Percentiles rank a stretch among this genome's conserved stretches.
phyloP scores from a whole-genome alignment of 2,113 vertebrate genomes.

The Nycticryphes semicollaris region DNA sequence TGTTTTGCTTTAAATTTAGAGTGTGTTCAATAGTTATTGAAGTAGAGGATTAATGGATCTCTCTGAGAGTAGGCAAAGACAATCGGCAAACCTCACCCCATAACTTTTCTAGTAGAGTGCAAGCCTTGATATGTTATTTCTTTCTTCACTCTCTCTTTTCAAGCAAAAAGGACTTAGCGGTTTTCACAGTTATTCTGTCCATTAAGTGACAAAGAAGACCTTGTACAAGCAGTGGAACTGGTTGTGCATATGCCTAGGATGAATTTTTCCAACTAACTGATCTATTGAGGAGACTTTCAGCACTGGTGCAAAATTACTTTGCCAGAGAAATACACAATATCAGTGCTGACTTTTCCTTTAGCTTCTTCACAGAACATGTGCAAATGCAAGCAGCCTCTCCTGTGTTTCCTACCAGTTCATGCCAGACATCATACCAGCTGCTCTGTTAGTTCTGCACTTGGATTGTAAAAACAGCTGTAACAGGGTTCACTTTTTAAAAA shows the following conservation, averaged over 20 bases:
- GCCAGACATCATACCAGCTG: neutral
- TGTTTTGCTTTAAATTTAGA: slow-evolving; percentile 25
- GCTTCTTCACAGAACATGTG: neutral
- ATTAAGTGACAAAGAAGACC: neutral
- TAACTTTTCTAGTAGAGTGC: neutral
- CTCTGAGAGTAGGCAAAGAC: neutral
- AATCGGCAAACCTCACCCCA: neutral
- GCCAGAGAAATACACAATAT: neutral
- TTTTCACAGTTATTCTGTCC: neutral
- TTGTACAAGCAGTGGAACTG: neutral
- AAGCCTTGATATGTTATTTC: neutral
- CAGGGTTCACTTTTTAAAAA: neutral
- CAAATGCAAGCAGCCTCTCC: neutral
- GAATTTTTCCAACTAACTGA: neutral
- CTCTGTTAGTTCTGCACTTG: neutral
- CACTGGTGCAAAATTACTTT: neutral
- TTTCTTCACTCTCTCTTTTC: neutral
- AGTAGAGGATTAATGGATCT: neutral
- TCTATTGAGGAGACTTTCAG: neutral
- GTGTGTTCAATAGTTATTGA: slow-evolving; percentile 1
- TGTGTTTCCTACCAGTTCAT: neutral
- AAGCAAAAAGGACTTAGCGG: neutral
- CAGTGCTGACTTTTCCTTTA: neutral
- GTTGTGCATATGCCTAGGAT: neutral
- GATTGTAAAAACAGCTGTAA: neutral